phyloP scores from a whole-genome alignment of 2,113 vertebrate genomes.

The Merops nubicus region DNA sequence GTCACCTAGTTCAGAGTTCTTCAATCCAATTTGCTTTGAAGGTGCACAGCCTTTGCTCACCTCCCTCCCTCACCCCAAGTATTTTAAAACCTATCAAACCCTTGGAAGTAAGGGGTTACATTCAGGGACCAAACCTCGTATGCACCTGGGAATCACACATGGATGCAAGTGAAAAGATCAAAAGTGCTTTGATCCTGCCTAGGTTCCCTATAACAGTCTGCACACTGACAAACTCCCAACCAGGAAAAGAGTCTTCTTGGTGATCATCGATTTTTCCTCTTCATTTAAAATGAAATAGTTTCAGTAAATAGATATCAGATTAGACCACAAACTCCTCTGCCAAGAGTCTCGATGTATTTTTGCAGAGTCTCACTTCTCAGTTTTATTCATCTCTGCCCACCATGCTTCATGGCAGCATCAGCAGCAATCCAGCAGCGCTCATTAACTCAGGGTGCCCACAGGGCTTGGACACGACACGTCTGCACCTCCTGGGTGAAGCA shows the following conservation, averaged over 20 bases:
- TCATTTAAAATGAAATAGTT: background rate
- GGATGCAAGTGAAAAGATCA: background rate
- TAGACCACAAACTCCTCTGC: background rate
- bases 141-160: background rate
- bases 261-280: background rate
- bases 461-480: rapidly evolving
- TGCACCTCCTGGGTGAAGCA: background rate
- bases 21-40: background rate
- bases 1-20: background rate
- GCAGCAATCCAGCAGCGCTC: background rate
- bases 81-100: background rate
- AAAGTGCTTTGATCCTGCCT: background rate
- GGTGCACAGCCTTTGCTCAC: background rate
- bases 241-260: background rate
- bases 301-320: background rate
- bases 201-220: background rate
- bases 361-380: background rate
- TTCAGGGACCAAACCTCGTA: background rate
- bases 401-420: background rate
- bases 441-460: background rate
- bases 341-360: background rate
- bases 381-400: background rate
- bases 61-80: rapidly evolving
- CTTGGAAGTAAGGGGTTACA: background rate
- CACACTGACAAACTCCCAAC: background rate